Base-by-base conservation (phyloP, 1,140 invertebrate species). In the Scaptomyza graminum region DNA sequence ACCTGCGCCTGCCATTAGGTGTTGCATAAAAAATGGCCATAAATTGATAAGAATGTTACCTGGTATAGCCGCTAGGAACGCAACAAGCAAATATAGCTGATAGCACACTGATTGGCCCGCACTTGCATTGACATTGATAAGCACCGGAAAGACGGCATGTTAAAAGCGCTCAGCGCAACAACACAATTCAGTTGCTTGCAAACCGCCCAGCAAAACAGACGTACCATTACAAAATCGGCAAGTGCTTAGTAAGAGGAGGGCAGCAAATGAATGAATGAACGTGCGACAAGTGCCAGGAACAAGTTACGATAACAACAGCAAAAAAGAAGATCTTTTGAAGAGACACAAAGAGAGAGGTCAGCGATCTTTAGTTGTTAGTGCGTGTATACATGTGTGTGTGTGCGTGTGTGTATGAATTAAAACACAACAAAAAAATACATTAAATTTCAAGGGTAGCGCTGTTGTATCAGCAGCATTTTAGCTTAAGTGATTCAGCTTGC, bases 261-360 rank as follows among this genome's bases (percentile, higher is more conserved):
- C 13, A 13, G 59, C 63, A 71, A 65, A 74, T 84, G 67, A 74
- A 76, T 84, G 80, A 84, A 84, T 80, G 69, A 68, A 62, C 51
- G 25, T 67, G 67, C 67, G 76, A 62, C 69, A 79, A 88, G 83
- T 79, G 83, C 83, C 71, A 60, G 83, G 88, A 87, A 87, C 83
- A 63, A 76, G 83, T 88, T 88, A 79, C 70, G 60, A 71, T 70
- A 77, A 74, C 56, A 67, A 60, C 57, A 71, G 37, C 62, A 71
- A 25, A 57, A 73, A 65, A 84, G 68, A 87, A 79, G 62, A 78
- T 59, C 61, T 65, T 65, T 72, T 46, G 31, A 54, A 56, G 52
- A 55, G 16, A 43, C 13, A 75, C 50, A 46, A 34, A 56, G 44
- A 64, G 61, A 68, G 65, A 80, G 83, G 83, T 88, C 83, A 88